Evolutionary conservation across 2,113 vertebrate species (phyloP), one percentile per base, ranked within the genome.

Genomic region (Ceyx margarethae): DNA sequence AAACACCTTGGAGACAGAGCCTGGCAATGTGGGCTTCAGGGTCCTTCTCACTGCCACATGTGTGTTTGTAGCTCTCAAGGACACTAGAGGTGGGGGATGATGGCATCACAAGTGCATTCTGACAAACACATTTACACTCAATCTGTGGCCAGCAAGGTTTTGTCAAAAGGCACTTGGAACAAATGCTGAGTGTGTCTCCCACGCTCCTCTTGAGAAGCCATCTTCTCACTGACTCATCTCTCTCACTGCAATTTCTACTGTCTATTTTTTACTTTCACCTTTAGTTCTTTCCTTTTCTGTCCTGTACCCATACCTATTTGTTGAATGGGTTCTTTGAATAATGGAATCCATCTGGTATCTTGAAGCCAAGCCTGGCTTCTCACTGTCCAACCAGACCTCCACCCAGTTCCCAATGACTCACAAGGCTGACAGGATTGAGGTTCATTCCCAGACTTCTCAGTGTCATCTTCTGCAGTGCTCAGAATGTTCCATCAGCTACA

Each of bases 141-240:
- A 13, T 57, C 42, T 61, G 28, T 50, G 81, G 12, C 56, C 42
- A 69, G 33, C 81, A 53, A 80, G 21, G 28, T 40, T 69, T 85
- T 65, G 45, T 68, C 42, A 87, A 91, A 82, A 23, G 56, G 6
- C 45, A 25, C 56, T 74, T 88, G 11, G 64, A 93, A 67, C 8
- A 43, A 80, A 56, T 2, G 11, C 11, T 54, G 13, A 0, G 0
- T 60, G 0, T 15, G 1, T 68, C 83, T 93, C 67, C 72, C 50
- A 73, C 1, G 0, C 31, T 58, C 71, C 51, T 74, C 42, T 78
- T 71, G 28, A 84, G 86, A 85, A 95, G 9, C 28, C 51, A 64
- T 77, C 64, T 67, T 66, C 68, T 79, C 60, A 33, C 46, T 18
- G 50, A 79, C 82, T 90, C 64, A 77, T 54, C 2, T 3, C 37